Conservation (phyloP, 2,888 invertebrate species). For the Andrena haemorrhoa region DNA sequence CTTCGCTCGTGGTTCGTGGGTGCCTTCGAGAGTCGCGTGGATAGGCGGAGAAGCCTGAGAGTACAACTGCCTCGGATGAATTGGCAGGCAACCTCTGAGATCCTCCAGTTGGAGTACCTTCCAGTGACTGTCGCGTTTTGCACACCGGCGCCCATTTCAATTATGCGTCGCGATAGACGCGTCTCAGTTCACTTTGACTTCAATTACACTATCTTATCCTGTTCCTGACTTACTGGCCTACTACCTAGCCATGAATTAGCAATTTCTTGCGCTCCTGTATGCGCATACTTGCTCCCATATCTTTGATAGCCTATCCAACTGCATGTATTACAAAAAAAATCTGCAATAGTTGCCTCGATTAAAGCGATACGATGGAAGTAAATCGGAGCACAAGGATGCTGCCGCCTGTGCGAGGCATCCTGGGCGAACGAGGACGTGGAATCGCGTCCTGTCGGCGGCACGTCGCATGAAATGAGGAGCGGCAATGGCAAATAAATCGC, state of each 20-base stretch:
- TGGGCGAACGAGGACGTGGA: conserved; percentile 23
- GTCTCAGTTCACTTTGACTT: no score
- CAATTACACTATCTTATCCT: no score
- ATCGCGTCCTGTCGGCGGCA: conserved; percentile 74
- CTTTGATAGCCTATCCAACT: no score
- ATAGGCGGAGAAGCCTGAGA: conserved; percentile 80
- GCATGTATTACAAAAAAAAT: no score
- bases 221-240: no score
- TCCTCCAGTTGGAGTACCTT: conserved; percentile 8
- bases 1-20: conserved; percentile 78
- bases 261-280: no score
- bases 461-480: conserved; percentile 84
- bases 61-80: conserved; percentile 66
- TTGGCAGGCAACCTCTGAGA: conserved; percentile 56
- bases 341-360: not conserved
- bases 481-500: conserved; percentile 85
- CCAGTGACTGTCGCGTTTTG: conserved; percentile 7
- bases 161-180: not conserved
- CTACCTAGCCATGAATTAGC: no score
- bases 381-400: conserved; percentile 11
- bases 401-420: conserved; percentile 2
- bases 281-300: no score
- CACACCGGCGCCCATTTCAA: conserved; percentile 1
- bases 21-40: conserved; percentile 83
- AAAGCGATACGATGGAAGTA: not conserved